These are phyloP conservation scores for Asteroscopus sphinx DNA, from an alignment of 2,888 invertebrate genomes.

Conservation along the genomic window DNA sequence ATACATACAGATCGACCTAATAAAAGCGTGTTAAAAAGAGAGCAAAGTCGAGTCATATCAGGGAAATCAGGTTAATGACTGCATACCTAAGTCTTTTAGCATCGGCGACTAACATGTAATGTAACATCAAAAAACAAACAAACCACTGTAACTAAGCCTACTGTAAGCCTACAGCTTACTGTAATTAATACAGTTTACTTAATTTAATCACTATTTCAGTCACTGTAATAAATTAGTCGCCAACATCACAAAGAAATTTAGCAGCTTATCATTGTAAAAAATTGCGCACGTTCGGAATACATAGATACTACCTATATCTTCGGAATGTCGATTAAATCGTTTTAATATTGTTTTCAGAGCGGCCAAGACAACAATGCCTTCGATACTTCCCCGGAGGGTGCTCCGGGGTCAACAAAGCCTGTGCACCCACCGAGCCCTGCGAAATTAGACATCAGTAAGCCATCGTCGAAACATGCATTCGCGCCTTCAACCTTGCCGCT, in stretches of 20 bases:
- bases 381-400: constrained; percentile 51
- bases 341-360: constrained; percentile 44
- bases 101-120: no score
- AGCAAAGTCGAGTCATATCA: no score
- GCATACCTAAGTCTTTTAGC: no score
- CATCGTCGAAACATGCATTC: background rate
- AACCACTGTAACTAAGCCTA: no score
- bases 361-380: constrained; percentile 52
- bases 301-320: background rate
- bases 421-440: constrained; percentile 13
- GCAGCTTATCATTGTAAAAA: constrained; percentile 9
- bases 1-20: no score
- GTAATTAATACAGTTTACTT: no score
- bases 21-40: no score
- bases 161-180: no score
- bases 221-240: background rate
- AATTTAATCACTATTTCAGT: no score
- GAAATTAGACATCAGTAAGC: constrained; percentile 4
- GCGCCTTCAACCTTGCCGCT: constrained; percentile 25
- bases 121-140: no score
- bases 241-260: background rate
- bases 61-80: no score
- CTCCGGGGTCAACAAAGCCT: background rate
- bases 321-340: constrained; percentile 4
- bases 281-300: constrained; percentile 5